These are phyloP conservation scores for Neodiprion virginianus DNA, from an alignment of 1,140 invertebrate species.

Conservation along the genomic window DNA sequence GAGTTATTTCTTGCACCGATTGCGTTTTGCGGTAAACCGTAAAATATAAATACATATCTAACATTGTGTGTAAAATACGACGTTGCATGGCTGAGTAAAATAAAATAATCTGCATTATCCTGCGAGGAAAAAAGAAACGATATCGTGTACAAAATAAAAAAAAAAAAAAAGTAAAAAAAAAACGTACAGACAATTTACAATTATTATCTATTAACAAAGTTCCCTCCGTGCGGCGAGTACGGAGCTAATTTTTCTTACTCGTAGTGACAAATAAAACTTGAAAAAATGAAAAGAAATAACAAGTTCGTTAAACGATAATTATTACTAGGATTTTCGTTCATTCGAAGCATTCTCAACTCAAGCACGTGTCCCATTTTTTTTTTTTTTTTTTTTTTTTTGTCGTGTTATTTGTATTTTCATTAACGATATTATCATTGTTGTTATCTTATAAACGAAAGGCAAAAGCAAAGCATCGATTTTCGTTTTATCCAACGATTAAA, in stretches of 20 bases:
- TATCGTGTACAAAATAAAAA: not conserved
- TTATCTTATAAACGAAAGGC: not conserved
- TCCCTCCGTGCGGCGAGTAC: not conserved
- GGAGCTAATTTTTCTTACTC: not conserved
- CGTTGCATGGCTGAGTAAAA: too few species aligned
- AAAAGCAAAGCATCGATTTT: too few species aligned
- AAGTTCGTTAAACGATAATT: too few species aligned
- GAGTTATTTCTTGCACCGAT: too few species aligned
- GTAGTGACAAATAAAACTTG: not conserved
- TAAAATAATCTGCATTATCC: too few species aligned
- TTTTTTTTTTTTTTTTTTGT: not conserved
- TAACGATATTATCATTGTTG: not conserved
- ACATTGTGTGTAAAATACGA: too few species aligned
- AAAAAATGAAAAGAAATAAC: too few species aligned
- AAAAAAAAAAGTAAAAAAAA: constrained; percentile 6
- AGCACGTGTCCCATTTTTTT: not conserved
- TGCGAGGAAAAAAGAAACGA: too few species aligned
- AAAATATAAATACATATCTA: too few species aligned
- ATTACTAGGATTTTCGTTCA: not conserved
- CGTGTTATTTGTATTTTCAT: not conserved
- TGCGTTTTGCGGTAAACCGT: too few species aligned
- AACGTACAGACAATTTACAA: not conserved
- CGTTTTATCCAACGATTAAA: too few species aligned
- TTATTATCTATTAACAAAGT: not conserved
- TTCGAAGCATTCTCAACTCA: not conserved